Percentiles rank a stretch among this genome's conserved stretches.
These are phyloP conservation scores for Cetonia aurata DNA, from an alignment of 2,888 invertebrate genomes.

Conservation along the genomic window DNA sequence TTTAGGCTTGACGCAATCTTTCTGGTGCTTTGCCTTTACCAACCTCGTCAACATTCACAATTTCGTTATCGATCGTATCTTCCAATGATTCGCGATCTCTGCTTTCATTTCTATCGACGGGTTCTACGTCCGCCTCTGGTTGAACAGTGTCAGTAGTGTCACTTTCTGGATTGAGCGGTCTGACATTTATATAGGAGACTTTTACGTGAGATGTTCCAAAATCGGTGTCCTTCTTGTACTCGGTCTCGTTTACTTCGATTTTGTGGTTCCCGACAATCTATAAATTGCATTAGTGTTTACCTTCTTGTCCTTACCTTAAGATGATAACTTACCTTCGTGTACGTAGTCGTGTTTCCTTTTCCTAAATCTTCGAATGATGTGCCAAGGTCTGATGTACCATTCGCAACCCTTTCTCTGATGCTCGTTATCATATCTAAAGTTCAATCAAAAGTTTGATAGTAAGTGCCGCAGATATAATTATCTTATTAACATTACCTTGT, in stretches of 20 bases:
- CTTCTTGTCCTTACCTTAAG: background rate
- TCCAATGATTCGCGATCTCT: constrained; percentile 59
- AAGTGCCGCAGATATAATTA: background rate
- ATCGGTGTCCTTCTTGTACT: constrained; percentile 63
- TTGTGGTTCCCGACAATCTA: constrained; percentile 70
- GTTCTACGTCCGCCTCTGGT: constrained; percentile 51
- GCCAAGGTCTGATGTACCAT: background rate
- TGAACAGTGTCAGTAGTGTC: constrained; percentile 43
- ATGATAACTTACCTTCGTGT: constrained; percentile 60
- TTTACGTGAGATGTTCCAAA: constrained; percentile 46
- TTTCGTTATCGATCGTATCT: constrained; percentile 58
- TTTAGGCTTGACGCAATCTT: constrained; percentile 54
- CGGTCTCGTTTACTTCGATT: constrained; percentile 70
- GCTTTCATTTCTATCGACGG: constrained; percentile 31
- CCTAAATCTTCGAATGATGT: constrained; percentile 56
- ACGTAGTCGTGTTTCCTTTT: constrained; percentile 64
- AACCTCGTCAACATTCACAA: constrained; percentile 59
- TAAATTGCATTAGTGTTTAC: constrained; percentile 59
- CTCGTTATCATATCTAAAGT: constrained; percentile 10
- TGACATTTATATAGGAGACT: constrained; percentile 43
- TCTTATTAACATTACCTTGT: constrained; percentile 13
- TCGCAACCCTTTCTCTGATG: constrained; percentile 6
- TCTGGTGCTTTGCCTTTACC: constrained; percentile 59
- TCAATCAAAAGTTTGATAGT: too few relatives aligned
- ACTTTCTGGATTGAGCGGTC: constrained; percentile 41